phyloP scores from a whole-genome alignment of 2,797 vertebrate genomes.

The Falco novaeseelandiae region DNA sequence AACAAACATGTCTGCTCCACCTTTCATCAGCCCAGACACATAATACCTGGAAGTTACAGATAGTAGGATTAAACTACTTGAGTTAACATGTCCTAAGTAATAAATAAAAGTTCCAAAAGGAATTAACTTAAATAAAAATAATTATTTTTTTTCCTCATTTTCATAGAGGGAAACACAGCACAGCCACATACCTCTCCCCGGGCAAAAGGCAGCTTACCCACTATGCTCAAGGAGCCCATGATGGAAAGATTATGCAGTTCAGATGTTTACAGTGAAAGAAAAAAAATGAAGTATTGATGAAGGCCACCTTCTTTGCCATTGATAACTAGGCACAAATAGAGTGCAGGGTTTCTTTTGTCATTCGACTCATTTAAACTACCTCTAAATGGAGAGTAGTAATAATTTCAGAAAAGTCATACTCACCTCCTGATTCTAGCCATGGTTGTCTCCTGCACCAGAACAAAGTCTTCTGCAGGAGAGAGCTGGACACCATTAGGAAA shows the following conservation, averaged over 20 bases:
- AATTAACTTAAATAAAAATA: background rate
- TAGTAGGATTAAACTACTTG: background rate
- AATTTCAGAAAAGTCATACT: background rate
- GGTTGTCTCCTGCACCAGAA: conserved; percentile 90
- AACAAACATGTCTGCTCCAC: conserved; percentile 93
- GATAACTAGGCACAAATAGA: background rate
- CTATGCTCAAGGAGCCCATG: background rate
- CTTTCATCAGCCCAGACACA: conserved; percentile 94
- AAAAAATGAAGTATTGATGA: background rate
- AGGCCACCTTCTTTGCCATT: background rate
- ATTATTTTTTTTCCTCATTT: background rate
- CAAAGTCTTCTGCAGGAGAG: conserved; percentile 91
- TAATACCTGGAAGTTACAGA: conserved; percentile 83
- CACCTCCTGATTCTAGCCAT: conserved; percentile 95
- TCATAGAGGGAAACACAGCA: background rate
- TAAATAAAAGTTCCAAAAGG: background rate
- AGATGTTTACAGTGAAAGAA: background rate
- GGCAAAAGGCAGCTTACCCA: background rate
- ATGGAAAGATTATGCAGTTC: background rate
- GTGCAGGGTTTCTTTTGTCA: background rate
- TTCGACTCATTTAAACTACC: background rate
- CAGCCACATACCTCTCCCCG: background rate
- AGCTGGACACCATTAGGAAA: conserved; percentile 95
- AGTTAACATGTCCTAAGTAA: background rate
- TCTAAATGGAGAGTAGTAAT: background rate